These are phyloP conservation scores for Epizoanthus fatuus DNA, from an alignment of 92 coral and sea anemone genomes.

Conservation along the genomic window DNA sequence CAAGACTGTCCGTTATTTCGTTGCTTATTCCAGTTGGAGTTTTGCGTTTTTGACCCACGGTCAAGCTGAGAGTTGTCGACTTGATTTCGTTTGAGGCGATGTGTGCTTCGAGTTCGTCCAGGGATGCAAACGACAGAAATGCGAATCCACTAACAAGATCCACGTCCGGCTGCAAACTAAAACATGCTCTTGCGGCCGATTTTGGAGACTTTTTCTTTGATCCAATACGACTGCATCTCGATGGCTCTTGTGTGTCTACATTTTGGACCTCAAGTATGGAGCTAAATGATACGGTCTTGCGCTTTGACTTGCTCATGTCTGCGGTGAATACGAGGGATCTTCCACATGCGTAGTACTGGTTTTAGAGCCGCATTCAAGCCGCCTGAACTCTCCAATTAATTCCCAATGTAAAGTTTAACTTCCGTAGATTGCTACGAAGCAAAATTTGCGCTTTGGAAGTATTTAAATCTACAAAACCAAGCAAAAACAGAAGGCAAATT, in stretches of 20 bases:
- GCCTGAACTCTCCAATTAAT: background rate
- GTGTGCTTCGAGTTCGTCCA: conserved; percentile 81
- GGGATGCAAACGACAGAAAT: conserved; percentile 78
- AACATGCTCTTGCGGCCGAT: conserved; percentile 37
- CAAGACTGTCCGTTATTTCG: background rate
- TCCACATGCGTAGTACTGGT: no score
- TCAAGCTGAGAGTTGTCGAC: conserved; percentile 66
- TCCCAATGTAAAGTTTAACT: conserved; percentile 1
- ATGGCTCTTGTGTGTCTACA: conserved; percentile 44
- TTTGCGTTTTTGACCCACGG: conserved; percentile 75
- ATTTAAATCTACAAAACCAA: conserved; percentile 1
- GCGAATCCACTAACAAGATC: conserved; percentile 91
- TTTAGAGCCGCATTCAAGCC: background rate
- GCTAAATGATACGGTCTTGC: conserved; percentile 22
- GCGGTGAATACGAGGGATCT: background rate
- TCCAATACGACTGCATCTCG: conserved; percentile 38
- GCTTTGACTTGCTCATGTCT: conserved; percentile 25
- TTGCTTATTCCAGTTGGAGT: background rate
- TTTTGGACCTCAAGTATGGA: conserved; percentile 40
- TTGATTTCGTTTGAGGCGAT: conserved; percentile 79
- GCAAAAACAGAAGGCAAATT: conserved; percentile 26
- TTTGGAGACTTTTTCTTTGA: conserved; percentile 60
- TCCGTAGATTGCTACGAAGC: background rate
- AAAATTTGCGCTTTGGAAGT: background rate
- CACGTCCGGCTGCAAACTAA: conserved; percentile 68